Percentiles rank a stretch among this genome's conserved stretches.
Evolutionary conservation across 2,113 vertebrate genomes (phyloP).

Genomic region (Hippocampus guttulatus): DNA sequence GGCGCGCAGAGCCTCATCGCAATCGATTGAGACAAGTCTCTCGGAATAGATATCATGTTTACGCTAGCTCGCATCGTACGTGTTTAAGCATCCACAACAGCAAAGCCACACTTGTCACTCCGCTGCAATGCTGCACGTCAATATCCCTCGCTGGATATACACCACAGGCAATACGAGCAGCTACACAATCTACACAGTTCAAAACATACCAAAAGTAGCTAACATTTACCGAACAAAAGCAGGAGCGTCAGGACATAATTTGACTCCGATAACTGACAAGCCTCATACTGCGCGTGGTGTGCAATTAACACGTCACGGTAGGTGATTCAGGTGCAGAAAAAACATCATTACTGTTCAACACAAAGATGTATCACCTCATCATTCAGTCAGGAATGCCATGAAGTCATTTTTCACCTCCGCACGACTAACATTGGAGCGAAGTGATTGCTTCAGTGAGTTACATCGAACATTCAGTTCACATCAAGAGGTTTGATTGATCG

Average conservation of each 20-base stretch:
- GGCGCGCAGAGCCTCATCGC: constrained; percentile 2
- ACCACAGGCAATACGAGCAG: not conserved
- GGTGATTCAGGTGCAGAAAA: no score
- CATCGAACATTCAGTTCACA: no score
- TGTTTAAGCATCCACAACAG: constrained; percentile 19
- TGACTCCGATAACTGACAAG: not conserved
- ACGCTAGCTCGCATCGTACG: constrained; percentile 26
- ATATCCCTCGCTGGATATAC: not conserved
- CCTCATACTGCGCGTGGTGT: no score
- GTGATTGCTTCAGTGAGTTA: no score
- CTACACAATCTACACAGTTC: not conserved
- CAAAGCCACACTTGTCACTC: not conserved
- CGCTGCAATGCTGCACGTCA: constrained; percentile 5
- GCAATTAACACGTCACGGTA: no score
- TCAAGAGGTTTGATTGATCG: no score
- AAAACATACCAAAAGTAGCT: not conserved
- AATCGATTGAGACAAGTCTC: constrained; percentile 37
- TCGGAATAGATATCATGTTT: constrained; percentile 53
- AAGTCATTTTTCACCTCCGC: no score
- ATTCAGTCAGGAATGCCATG: no score
- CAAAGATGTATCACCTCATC: no score
- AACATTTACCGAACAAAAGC: not conserved
- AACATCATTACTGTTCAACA: no score
- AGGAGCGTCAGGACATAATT: no score
- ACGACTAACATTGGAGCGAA: no score